Evolutionary conservation across 2,888 invertebrate genomes (phyloP).

Genomic region (Eupithecia subfuscata): DNA sequence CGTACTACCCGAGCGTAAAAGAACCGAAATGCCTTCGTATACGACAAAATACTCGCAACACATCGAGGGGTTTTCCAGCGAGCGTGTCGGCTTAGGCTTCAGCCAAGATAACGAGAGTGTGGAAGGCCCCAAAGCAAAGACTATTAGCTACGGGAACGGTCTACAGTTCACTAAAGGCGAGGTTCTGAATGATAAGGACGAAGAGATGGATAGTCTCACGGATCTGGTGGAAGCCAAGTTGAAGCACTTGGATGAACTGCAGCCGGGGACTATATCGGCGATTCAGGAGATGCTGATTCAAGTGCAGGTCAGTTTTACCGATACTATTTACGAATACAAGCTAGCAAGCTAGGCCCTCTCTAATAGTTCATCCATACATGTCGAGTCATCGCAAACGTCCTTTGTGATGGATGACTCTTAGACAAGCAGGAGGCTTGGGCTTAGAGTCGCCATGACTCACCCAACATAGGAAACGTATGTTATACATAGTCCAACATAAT

Average conservation of each 20-base stretch:
- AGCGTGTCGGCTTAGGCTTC: conserved; percentile 80
- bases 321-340: not conserved
- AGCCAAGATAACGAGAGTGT: conserved; percentile 59
- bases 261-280: conserved; percentile 75
- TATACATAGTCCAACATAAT: no score
- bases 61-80: conserved; percentile 75
- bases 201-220: conserved; percentile 66
- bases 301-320: conserved; percentile 76
- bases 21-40: conserved; percentile 63
- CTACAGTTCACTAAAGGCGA: conserved; percentile 82
- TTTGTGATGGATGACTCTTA: not conserved
- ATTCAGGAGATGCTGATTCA: conserved; percentile 84
- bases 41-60: conserved; percentile 78
- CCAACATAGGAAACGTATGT: no score
- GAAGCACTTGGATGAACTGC: conserved; percentile 79
- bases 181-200: conserved; percentile 72
- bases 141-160: conserved; percentile 73
- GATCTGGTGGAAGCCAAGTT: conserved; percentile 80
- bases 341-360: not conserved
- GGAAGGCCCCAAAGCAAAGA: conserved; percentile 60
- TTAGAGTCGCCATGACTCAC: not conserved
- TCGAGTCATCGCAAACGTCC: not conserved
- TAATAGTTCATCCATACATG: no score
- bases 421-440: not conserved
- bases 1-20: conserved; percentile 68